These are phyloP conservation scores for Oreochromis mossambicus DNA, from an alignment of 2,797 vertebrate species.

Conservation along the genomic window DNA sequence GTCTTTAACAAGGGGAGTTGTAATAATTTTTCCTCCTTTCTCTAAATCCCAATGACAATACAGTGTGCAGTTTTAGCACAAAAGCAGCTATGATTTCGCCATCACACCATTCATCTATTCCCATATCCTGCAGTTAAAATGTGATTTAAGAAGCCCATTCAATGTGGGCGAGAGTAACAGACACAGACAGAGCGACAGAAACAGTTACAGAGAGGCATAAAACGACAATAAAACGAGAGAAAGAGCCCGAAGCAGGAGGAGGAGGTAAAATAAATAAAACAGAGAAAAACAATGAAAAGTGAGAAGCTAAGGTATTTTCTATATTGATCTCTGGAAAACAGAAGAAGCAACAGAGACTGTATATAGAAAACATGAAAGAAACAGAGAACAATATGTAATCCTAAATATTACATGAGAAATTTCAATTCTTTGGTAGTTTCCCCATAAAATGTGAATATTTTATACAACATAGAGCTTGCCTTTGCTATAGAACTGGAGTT, in stretches of 20 bases:
- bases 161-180: slow-evolving; percentile 4
- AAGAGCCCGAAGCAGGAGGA: not conserved
- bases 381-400: not conserved
- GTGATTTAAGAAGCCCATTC: slow-evolving; percentile 44
- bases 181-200: slow-evolving; percentile 11
- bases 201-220: not conserved
- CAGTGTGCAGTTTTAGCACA: not conserved
- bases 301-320: slow-evolving; percentile 6
- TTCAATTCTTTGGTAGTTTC: not conserved
- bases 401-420: not conserved
- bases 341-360: not conserved
- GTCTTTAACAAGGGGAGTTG: slow-evolving; percentile 23
- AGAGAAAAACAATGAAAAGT: slow-evolving; percentile 5
- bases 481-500: not conserved
- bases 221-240: not conserved
- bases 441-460: not conserved
- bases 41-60: not conserved
- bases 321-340: slow-evolving; percentile 6
- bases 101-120: slow-evolving; percentile 32
- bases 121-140: slow-evolving; percentile 40
- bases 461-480: not conserved
- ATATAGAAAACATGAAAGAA: not conserved
- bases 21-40: not conserved
- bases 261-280: not conserved
- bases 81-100: slow-evolving; percentile 20